Percentiles rank a stretch among this genome's conserved stretches.
Conservation (phyloP, 2,888 invertebrate genomes). For the Stenurella melanura region DNA sequence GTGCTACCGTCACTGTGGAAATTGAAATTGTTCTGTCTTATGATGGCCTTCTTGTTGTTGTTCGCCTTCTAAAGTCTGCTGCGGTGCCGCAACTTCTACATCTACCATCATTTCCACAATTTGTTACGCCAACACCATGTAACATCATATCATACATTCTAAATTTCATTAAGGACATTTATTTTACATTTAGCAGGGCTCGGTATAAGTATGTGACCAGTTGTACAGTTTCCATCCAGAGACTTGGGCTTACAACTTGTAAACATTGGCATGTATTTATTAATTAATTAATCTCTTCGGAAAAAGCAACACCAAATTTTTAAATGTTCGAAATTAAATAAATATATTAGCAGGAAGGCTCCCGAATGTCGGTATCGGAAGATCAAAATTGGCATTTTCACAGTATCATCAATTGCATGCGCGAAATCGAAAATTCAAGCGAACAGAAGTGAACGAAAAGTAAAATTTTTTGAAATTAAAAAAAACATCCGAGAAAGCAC, state of each 20-base stretch:
- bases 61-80: conserved; percentile 91
- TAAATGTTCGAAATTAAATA: too few relatives aligned
- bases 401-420: too few relatives aligned
- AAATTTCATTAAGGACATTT: conserved; percentile 64
- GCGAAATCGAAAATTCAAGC: too few relatives aligned
- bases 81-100: conserved; percentile 59
- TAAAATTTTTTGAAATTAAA: too few relatives aligned
- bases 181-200: conserved; percentile 61
- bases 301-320: too few relatives aligned
- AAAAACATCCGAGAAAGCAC: too few relatives aligned
- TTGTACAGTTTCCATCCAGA: conserved; percentile 64
- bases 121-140: conserved; percentile 65
- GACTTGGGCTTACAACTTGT: conserved; percentile 69
- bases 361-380: too few relatives aligned
- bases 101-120: conserved; percentile 63
- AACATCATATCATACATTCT: conserved; percentile 47
- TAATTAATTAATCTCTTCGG: too few relatives aligned
- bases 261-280: conserved; percentile 64
- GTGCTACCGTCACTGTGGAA: too few relatives aligned
- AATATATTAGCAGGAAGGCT: too few relatives aligned
- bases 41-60: conserved; percentile 98
- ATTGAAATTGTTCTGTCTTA: conserved; percentile 99
- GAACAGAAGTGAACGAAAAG: too few relatives aligned
- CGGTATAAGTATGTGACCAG: conserved; percentile 64
- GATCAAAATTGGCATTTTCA: too few relatives aligned